Base-by-base conservation (phyloP, 1,140 invertebrate genomes). In the Parasteatoda tepidariorum region DNA sequence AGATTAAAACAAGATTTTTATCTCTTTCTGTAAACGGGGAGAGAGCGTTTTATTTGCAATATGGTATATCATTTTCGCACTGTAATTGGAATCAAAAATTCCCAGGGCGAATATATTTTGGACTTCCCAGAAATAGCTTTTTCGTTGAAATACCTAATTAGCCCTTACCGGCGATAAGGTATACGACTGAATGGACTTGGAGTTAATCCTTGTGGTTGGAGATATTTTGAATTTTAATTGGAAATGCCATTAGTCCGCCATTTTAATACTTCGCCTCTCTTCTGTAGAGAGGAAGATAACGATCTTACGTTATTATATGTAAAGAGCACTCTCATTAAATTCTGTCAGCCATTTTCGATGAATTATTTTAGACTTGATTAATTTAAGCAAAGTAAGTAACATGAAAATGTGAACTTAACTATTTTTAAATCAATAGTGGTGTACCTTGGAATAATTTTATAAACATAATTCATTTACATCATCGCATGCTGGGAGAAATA, bases 1-100 rank as follows among this genome's bases (percentile, higher is more conserved):
- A 64, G 62, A 64, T 64, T 64, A 64, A 64, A 64, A 64, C 30
- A 5, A 64, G 62, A 64, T 64, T 64, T 64, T 64, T 64, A 64
- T 64, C 62, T 28, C 62, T 15, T 64, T 64, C n/a, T n/a, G n/a
- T n/a, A n/a, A n/a, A n/a, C n/a, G n/a, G n/a, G n/a, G n/a, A n/a
- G n/a, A n/a, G n/a, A n/a, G n/a, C n/a, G n/a, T n/a, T n/a, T n/a
- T 64, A 64, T 64, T 64, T 64, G 28, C 62, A 64, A 64, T 31
- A 7, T 31, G 62, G 34, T 64, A n/a, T n/a, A 31, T 64, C 62
- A 64, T 64, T 64, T 64, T 31, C 34, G 62, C 31, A 31, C 34
- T 64, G 34, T 64, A 64, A 64, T 64, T 64, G 62, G 62, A 64
- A 64, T 62, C 59, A 64, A 33, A 31, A 64, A 64, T 64, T 64